These are phyloP conservation scores for Maniola hyperantus DNA, from an alignment of 2,888 invertebrate species.

Conservation along the genomic window DNA sequence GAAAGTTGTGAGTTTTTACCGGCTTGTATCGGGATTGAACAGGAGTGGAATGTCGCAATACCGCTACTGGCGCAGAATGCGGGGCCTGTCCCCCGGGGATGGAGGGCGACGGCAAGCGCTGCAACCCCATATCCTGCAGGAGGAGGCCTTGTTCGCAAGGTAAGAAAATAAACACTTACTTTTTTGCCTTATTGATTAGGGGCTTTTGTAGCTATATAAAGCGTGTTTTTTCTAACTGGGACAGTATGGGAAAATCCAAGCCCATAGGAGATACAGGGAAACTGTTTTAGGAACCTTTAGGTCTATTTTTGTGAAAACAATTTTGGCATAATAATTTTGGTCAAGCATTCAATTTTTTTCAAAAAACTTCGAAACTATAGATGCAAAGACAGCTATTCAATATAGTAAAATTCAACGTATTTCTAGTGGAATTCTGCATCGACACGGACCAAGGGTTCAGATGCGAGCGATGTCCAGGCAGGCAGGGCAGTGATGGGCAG, in stretches of 20 bases:
- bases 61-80: constrained; percentile 91
- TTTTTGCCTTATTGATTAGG: too few species aligned
- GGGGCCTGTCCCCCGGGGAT: constrained; percentile 92
- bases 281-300: too few species aligned
- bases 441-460: constrained; percentile 87
- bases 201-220: neutral
- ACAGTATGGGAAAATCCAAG: too few species aligned
- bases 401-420: neutral
- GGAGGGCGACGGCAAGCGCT: constrained; percentile 85
- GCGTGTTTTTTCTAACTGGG: too few species aligned
- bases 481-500: constrained; percentile 89
- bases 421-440: constrained; percentile 85
- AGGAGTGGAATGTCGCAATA: constrained; percentile 89
- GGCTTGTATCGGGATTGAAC: constrained; percentile 23
- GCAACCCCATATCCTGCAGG: constrained; percentile 84
- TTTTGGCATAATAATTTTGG: too few species aligned
- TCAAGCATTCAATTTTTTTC: too few species aligned
- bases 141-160: constrained; percentile 86
- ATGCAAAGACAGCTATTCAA: too few species aligned
- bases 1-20: constrained; percentile 17
- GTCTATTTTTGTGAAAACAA: too few species aligned
- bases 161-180: constrained; percentile 38
- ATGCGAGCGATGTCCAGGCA: constrained; percentile 89
- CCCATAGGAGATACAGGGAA: too few species aligned
- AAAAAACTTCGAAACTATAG: too few species aligned